Evolutionary conservation across 2,888 invertebrate species (phyloP).

Genomic region (Caenorhabditis sp.): DNA sequence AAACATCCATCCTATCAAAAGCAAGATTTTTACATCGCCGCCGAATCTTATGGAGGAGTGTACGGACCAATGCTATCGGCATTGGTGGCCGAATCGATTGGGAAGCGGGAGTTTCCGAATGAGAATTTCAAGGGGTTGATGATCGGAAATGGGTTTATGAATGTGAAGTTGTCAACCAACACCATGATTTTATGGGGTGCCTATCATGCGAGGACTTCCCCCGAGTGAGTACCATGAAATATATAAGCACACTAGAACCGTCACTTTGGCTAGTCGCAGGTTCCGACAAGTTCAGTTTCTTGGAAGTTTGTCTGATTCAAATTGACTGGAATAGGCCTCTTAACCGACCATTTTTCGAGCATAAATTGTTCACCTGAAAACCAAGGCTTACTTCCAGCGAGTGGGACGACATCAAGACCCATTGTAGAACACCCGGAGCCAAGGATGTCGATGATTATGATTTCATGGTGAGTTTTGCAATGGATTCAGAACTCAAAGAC

Average conservation of each 20-base stretch:
- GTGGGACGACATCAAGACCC: slow-evolving; percentile 67
- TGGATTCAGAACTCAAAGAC: background rate
- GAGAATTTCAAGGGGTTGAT: slow-evolving; percentile 71
- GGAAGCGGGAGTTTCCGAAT: slow-evolving; percentile 61
- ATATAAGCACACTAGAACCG: no score
- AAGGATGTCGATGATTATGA: slow-evolving; percentile 64
- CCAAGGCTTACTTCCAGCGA: slow-evolving; percentile 52
- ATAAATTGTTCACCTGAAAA: no score
- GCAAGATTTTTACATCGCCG: slow-evolving; percentile 84
- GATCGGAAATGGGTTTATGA: slow-evolving; percentile 65
- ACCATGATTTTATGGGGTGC: slow-evolving; percentile 70
- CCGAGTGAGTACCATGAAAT: slow-evolving; percentile 25
- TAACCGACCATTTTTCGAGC: no score
- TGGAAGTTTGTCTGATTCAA: no score
- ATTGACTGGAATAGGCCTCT: no score
- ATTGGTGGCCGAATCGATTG: slow-evolving; percentile 78
- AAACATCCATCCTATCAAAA: slow-evolving; percentile 83
- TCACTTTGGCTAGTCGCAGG: no score
- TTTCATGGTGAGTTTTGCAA: slow-evolving; percentile 43
- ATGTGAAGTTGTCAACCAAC: slow-evolving; percentile 61
- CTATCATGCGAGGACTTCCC: slow-evolving; percentile 69
- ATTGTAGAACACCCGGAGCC: slow-evolving; percentile 57
- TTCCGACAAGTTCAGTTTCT: no score
- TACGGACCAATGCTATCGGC: slow-evolving; percentile 84
- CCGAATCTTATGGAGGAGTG: slow-evolving; percentile 85